phyloP scores from a whole-genome alignment of 2,888 invertebrate species.

The Aricia artaxerxes region DNA sequence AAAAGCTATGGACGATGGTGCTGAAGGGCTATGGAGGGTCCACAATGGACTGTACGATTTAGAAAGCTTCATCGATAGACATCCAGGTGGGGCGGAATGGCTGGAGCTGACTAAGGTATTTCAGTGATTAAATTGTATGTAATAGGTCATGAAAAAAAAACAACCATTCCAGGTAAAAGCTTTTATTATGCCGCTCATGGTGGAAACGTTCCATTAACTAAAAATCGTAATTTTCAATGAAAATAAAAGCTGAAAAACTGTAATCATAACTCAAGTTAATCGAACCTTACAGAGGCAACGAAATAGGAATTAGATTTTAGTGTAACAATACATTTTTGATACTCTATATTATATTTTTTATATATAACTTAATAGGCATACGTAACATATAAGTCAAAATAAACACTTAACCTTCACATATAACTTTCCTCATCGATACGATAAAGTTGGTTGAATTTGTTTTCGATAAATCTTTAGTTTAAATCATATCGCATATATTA shows the following conservation, averaged over 20 bases:
- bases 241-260: no score
- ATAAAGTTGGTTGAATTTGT: neutral
- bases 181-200: neutral
- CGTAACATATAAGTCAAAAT: no score
- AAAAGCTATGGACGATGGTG: constrained; percentile 84
- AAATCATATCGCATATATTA: neutral
- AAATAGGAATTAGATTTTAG: neutral
- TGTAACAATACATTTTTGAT: no score
- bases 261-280: neutral
- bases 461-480: neutral
- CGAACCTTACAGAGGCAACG: neutral
- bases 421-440: neutral
- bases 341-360: no score
- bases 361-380: no score
- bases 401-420: neutral
- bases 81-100: constrained; percentile 94
- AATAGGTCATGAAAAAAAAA: no score
- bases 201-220: neutral
- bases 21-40: constrained; percentile 89
- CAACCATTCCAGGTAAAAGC: no score
- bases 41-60: constrained; percentile 91
- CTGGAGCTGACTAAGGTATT: constrained; percentile 83
- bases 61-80: constrained; percentile 86
- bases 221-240: no score
- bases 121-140: neutral